These are phyloP conservation scores for Heliconius himera DNA, from an alignment of 1,140 invertebrate genomes.

Conservation along the genomic window DNA sequence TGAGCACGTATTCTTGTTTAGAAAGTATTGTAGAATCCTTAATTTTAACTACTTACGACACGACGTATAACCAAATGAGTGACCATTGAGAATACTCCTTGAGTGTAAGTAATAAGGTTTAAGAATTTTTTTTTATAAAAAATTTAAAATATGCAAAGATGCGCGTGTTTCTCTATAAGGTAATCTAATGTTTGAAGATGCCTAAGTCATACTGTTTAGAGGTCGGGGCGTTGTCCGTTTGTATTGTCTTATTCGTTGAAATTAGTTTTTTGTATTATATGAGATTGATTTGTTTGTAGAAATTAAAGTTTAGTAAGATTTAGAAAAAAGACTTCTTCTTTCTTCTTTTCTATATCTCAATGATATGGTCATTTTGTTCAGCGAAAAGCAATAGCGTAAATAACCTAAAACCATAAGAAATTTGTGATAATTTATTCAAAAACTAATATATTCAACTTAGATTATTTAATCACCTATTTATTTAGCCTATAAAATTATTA, in stretches of 20 bases:
- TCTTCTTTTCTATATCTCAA: too few relatives aligned
- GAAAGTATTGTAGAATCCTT: constrained; percentile 34
- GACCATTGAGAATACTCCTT: constrained; percentile 11
- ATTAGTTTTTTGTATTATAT: too few relatives aligned
- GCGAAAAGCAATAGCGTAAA: too few relatives aligned
- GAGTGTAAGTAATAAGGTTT: constrained; percentile 14
- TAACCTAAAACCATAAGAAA: too few relatives aligned
- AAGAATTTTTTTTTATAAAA: neutral
- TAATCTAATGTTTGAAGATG: constrained; percentile 13
- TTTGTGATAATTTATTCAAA: too few relatives aligned
- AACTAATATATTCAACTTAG: too few relatives aligned
- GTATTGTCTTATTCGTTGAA: neutral
- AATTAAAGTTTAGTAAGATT: too few relatives aligned
- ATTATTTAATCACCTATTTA: too few relatives aligned
- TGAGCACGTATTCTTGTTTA: constrained; percentile 34
- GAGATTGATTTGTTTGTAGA: too few relatives aligned
- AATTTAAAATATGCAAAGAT: neutral
- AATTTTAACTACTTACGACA: constrained; percentile 25
- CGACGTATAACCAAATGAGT: constrained; percentile 3
- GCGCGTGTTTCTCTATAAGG: neutral
- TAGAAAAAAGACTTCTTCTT: too few relatives aligned
- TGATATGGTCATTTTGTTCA: too few relatives aligned
- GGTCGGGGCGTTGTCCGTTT: neutral
- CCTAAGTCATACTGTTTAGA: neutral
- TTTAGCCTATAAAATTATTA: too few relatives aligned